Base-by-base conservation (phyloP, 2,797 vertebrate species). In the Hippocampus kuda region DNA sequence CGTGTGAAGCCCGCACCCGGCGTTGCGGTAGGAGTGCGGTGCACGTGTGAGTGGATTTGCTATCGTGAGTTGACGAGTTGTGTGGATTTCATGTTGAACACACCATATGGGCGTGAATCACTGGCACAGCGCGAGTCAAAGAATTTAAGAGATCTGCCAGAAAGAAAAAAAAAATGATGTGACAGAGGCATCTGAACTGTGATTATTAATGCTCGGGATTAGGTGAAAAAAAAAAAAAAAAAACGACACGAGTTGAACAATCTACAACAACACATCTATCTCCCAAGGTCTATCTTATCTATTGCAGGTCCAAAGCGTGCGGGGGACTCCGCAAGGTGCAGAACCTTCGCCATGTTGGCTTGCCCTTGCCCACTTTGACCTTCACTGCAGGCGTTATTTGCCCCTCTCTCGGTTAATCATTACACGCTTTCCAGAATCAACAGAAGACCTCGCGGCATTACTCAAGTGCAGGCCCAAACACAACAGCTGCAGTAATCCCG, bases 341-440 rank as follows among this genome's bases (percentile, higher is more conserved):
- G 63, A 73, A 68, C 75, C 69, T 38, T 61, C 64, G 60, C 53
- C 70, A 70, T 77, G 69, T 51, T 49, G 71, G 59, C 75, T 82
- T 72, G 75, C 71, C 57, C 81, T 56, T 61, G 74, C 63, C 82
- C 73, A 75, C 65, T 71, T 66, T 68, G 74, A 81, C 86, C 86
- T 80, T 84, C 82, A 87, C 79, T 81, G 77, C 70, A 72, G 66
- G 79, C 81, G 79, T 75, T 79, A 80, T 84, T 84, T 84, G 77
- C 82, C 79, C 80, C 74, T 63, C 67, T 70, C 62, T 53, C 64
- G 0, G 88, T 90, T 89, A 90, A 89, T 89, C 30, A 88, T 88
- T 88, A 85, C 18, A 75, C 48, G 51, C 66, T 73, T 80, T 79
- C 70, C 74, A 10, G 13, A 72, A 68, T 64, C 44, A 74, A 76